Percentiles rank a stretch among this genome's conserved stretches.
Evolutionary conservation across 2,888 invertebrate genomes (phyloP).

Genomic region (Eupithecia centaureata): DNA sequence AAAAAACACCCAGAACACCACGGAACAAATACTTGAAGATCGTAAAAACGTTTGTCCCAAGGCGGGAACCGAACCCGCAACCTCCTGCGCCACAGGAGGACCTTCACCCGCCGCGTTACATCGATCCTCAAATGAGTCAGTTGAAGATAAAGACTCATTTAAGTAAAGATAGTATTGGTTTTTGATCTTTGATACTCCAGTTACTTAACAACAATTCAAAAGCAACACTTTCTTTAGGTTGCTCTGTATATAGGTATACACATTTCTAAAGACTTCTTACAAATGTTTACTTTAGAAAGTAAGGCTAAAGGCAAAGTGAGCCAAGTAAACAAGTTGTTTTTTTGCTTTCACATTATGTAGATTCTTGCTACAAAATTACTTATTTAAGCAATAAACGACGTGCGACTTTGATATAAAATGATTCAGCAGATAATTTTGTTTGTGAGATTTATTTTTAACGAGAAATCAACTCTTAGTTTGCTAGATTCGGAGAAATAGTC

Average conservation of each 20-base stretch:
- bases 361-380: constrained; percentile 77
- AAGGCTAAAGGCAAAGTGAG: constrained; percentile 39
- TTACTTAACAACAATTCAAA: neutral
- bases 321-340: constrained; percentile 72
- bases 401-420: constrained; percentile 51
- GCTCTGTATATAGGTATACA: neutral
- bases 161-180: too few species aligned
- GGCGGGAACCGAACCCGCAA: too few species aligned
- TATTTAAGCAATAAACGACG: constrained; percentile 79
- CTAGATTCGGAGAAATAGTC: neutral
- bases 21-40: too few species aligned
- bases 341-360: constrained; percentile 73
- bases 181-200: neutral
- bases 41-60: too few species aligned
- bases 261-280: constrained; percentile 37
- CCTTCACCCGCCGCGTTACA: too few species aligned
- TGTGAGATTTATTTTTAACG: neutral
- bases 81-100: too few species aligned
- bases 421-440: neutral
- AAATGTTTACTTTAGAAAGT: constrained; percentile 59
- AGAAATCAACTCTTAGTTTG: neutral
- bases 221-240: neutral
- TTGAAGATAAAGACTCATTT: too few species aligned
- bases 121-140: too few species aligned
- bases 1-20: too few species aligned